These are phyloP conservation scores for Trachelus troglodyta DNA, from an alignment of 2,888 invertebrate species.

Conservation along the genomic window DNA sequence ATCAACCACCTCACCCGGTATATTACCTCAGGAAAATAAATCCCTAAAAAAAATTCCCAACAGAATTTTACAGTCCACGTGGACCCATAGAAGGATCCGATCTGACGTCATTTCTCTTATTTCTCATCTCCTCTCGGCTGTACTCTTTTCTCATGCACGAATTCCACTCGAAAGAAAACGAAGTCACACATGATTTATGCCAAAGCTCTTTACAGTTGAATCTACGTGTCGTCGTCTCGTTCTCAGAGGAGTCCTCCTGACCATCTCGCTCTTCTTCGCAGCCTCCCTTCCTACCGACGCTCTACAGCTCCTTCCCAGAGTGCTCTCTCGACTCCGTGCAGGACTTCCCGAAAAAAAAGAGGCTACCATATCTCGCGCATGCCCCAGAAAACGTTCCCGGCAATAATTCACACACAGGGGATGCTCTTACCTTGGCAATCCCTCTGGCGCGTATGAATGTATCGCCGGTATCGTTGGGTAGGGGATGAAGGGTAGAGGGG, in stretches of 20 bases:
- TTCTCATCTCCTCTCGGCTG: neutral
- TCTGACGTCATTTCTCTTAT: neutral
- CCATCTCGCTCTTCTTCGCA: neutral
- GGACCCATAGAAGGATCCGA: neutral
- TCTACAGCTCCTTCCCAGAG: neutral
- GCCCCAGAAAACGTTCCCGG: conserved; percentile 45
- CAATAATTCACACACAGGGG: conserved; percentile 52
- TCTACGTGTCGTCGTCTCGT: neutral
- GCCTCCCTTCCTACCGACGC: neutral
- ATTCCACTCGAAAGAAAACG: conserved; percentile 19
- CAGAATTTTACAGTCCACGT: neutral
- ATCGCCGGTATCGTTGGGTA: conserved; percentile 5
- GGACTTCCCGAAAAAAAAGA: neutral
- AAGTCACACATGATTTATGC: conserved; percentile 44
- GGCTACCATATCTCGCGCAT: conserved; percentile 34
- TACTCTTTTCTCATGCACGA: neutral
- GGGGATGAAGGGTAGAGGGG: neutral
- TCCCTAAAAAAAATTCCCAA: neutral
- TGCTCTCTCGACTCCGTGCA: neutral
- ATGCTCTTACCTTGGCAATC: conserved; percentile 44
- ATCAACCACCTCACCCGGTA: neutral
- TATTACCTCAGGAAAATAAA: neutral
- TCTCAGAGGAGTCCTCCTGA: neutral
- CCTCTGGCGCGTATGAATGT: conserved; percentile 20
- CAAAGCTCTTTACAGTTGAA: conserved; percentile 20